Percentiles rank a stretch among this genome's conserved stretches.
Evolutionary conservation across 2,113 vertebrate species (phyloP).

Genomic region (Melanocharis versteri): DNA sequence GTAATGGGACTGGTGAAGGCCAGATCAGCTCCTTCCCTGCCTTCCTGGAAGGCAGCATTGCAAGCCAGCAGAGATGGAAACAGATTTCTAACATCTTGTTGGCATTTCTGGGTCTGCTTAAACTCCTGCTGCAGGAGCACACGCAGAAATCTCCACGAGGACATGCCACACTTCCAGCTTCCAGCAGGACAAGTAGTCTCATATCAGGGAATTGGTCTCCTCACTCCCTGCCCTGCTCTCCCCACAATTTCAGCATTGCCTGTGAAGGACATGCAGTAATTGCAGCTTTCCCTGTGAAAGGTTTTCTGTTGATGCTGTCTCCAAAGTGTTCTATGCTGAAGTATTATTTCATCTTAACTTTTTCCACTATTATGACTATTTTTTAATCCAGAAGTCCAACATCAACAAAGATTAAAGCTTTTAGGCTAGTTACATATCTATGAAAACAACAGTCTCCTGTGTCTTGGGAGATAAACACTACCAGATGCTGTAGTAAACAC

Average conservation of each 20-base stretch:
- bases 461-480: slow-evolving; percentile 46
- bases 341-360: slow-evolving; percentile 29
- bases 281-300: background rate
- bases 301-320: background rate
- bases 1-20: background rate
- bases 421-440: slow-evolving; percentile 37
- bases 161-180: background rate
- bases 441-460: slow-evolving; percentile 39
- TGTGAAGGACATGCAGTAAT: background rate
- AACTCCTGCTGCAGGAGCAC: background rate
- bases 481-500: slow-evolving; percentile 54
- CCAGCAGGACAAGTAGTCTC: background rate
- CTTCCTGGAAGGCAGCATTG: background rate
- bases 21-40: background rate
- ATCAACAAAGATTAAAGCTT: slow-evolving; percentile 55
- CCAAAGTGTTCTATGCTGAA: background rate
- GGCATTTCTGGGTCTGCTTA: background rate
- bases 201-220: background rate
- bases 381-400: slow-evolving; percentile 22
- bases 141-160: background rate
- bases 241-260: background rate
- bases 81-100: background rate
- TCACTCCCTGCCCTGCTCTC: background rate
- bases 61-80: background rate
- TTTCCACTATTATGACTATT: slow-evolving; percentile 37